These are phyloP conservation scores for Gymnogyps californianus DNA, from an alignment of 2,113 vertebrate genomes.

Conservation along the genomic window DNA sequence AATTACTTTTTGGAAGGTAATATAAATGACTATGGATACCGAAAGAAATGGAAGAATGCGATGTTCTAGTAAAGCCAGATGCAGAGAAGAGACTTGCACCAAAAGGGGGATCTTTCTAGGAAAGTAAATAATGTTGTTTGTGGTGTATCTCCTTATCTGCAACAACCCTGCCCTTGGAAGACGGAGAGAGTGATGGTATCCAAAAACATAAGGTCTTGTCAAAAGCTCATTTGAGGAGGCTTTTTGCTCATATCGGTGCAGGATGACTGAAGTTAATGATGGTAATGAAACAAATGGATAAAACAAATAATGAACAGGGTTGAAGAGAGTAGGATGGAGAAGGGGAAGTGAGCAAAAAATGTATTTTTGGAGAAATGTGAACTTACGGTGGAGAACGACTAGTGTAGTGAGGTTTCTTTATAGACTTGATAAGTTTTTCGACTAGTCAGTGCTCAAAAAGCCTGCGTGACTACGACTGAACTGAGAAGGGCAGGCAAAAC, in stretches of 20 bases:
- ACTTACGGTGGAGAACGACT: not conserved
- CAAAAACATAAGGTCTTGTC: not conserved
- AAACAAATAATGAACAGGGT: not conserved
- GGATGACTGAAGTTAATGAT: not conserved
- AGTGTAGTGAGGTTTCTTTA: not conserved
- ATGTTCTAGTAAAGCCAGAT: not conserved
- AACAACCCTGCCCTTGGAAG: not conserved
- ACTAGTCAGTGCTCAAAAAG: not conserved
- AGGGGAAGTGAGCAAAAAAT: not conserved
- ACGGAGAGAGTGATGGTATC: not conserved
- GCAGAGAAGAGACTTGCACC: not conserved
- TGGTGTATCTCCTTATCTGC: not conserved
- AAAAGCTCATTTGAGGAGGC: not conserved
- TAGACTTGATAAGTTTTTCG: not conserved
- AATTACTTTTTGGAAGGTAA: conserved; percentile 53
- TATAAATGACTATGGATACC: not conserved
- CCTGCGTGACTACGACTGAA: not conserved
- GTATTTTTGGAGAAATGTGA: not conserved
- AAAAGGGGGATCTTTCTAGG: not conserved
- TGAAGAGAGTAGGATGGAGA: not conserved
- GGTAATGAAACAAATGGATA: not conserved
- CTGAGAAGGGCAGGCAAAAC: not conserved
- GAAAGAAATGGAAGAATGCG: not conserved
- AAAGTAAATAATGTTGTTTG: not conserved
- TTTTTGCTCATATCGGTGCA: not conserved